Percentiles rank a stretch among this genome's conserved stretches.
These are phyloP conservation scores for Mohoua ochrocephala DNA, from an alignment of 2,113 vertebrate genomes.

Conservation along the genomic window DNA sequence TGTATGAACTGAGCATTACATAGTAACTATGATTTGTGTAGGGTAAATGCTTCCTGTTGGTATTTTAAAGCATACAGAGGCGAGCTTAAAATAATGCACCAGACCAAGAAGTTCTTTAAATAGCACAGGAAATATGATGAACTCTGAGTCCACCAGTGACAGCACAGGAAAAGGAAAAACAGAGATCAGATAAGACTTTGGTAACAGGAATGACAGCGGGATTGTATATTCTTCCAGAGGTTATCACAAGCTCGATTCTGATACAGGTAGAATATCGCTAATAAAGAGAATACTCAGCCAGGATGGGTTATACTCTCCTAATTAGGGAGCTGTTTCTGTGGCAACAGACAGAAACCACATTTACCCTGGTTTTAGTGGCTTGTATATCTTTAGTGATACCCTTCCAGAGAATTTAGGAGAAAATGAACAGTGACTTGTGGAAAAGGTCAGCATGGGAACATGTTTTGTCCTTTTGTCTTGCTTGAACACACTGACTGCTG, in stretches of 20 bases:
- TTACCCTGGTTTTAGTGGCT: neutral
- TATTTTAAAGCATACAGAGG: neutral
- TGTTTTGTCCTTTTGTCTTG: neutral
- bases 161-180: constrained; percentile 7
- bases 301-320: neutral
- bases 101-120: constrained; percentile 8
- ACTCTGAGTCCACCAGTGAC: neutral
- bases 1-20: neutral
- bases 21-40: neutral
- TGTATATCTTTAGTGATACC: neutral
- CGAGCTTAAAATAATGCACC: constrained; percentile 10
- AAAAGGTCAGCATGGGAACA: neutral
- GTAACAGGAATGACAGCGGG: neutral
- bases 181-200: neutral
- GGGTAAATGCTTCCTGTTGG: neutral
- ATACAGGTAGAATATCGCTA: neutral
- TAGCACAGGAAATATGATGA: constrained; percentile 19
- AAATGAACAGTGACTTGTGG: neutral
- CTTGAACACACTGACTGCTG: neutral
- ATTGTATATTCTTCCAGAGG: neutral
- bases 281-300: neutral
- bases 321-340: neutral
- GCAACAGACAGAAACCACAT: neutral
- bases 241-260: neutral
- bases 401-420: neutral